Evolutionary conservation across 2,888 invertebrate genomes (phyloP).

Genomic region (Metallyticus violacea): DNA sequence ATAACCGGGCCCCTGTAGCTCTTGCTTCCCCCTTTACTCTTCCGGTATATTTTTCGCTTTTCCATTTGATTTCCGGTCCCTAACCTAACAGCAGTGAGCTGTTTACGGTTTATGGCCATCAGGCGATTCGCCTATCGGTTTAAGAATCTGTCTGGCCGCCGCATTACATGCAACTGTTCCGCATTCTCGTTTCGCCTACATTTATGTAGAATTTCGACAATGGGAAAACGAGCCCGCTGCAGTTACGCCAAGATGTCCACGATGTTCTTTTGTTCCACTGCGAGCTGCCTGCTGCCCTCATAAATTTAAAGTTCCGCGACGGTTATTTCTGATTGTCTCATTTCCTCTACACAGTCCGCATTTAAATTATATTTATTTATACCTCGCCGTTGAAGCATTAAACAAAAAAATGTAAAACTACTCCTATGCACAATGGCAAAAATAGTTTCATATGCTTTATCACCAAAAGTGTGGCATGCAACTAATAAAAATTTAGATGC

Average conservation of each 20-base stretch:
- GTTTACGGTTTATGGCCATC: neutral
- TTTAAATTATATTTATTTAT: neutral
- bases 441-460: too few species aligned
- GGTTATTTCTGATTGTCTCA: neutral
- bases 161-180: neutral
- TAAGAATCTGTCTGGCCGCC: neutral
- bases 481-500: too few species aligned
- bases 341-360: neutral
- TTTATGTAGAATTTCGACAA: neutral
- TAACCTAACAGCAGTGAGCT: neutral
- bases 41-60: neutral
- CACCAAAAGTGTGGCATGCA: too few species aligned
- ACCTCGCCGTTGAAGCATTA: too few species aligned
- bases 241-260: neutral
- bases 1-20: neutral
- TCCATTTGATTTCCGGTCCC: neutral
- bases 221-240: neutral
- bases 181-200: neutral
- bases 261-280: neutral
- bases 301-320: neutral
- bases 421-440: too few species aligned
- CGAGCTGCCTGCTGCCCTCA: neutral
- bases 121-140: neutral
- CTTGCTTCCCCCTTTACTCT: neutral
- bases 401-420: too few species aligned